phyloP scores from a whole-genome alignment of 2,797 vertebrate species.

The Siniperca obscura region DNA sequence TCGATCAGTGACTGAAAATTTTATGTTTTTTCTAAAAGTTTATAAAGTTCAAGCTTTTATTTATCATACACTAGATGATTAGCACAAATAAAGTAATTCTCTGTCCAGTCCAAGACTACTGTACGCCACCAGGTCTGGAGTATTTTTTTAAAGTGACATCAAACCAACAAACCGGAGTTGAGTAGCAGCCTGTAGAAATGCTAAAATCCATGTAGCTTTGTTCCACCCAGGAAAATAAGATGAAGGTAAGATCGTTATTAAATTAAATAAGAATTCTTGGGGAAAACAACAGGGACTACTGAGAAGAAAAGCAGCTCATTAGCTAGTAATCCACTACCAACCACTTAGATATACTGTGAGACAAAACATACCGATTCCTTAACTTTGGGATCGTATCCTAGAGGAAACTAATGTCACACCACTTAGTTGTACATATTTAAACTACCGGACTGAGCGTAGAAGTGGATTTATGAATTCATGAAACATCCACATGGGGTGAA shows the following conservation, averaged over 20 bases:
- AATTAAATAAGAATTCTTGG: too few species aligned
- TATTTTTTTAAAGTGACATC: background rate
- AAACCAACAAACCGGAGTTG: too few species aligned
- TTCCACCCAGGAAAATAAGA: background rate
- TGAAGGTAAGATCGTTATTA: background rate
- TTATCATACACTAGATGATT: background rate
- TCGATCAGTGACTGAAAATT: background rate
- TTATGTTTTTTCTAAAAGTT: too few species aligned
- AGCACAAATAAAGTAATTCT: background rate
- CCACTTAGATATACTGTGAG: background rate
- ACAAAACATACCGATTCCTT: background rate
- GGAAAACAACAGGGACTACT: background rate
- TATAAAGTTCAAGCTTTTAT: background rate
- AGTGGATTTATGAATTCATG: background rate
- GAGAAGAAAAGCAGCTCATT: background rate
- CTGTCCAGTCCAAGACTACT: background rate
- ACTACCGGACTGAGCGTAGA: background rate
- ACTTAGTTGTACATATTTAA: background rate
- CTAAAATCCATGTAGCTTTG: background rate
- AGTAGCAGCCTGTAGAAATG: too few species aligned
- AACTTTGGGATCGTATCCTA: background rate
- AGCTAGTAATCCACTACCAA: background rate
- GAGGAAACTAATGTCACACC: background rate
- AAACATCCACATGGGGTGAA: constrained; percentile 1
- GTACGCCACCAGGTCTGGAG: background rate